phyloP scores from a whole-genome alignment of 2,888 invertebrate genomes.

The Pandemis corylana region DNA sequence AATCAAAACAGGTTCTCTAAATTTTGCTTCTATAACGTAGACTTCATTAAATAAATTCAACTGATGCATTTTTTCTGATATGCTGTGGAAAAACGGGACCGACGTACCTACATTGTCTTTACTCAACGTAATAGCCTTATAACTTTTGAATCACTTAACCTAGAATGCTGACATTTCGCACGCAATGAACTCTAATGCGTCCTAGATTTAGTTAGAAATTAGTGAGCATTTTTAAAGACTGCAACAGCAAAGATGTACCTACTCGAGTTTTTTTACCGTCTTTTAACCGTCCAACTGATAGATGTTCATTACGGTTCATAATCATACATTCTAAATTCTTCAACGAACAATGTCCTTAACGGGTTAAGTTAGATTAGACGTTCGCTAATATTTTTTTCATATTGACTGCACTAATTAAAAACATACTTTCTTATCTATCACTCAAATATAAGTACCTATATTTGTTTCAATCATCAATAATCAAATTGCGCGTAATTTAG shows the following conservation, averaged over 20 bases:
- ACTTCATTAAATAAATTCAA: slow-evolving; percentile 46
- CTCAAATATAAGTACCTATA: too few relatives aligned
- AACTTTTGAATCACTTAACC: slow-evolving; percentile 42
- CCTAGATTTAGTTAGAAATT: slow-evolving; percentile 36
- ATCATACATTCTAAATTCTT: slow-evolving; percentile 2
- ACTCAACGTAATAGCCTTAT: slow-evolving; percentile 37
- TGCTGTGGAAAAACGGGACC: slow-evolving; percentile 24
- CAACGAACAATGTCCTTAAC: background rate
- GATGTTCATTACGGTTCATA: slow-evolving; percentile 2
- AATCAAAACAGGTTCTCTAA: slow-evolving; percentile 68
- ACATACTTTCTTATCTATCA: background rate
- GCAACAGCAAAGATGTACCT: slow-evolving; percentile 10
- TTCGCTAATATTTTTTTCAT: background rate
- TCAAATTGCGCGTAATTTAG: too few relatives aligned
- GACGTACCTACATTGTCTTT: slow-evolving; percentile 33
- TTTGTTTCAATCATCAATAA: too few relatives aligned
- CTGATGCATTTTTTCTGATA: slow-evolving; percentile 6
- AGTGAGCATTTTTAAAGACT: slow-evolving; percentile 27
- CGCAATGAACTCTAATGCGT: slow-evolving; percentile 37
- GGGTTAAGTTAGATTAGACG: background rate
- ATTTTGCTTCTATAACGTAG: slow-evolving; percentile 51
- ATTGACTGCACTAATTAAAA: background rate
- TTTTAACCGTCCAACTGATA: slow-evolving; percentile 3
- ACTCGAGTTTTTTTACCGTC: slow-evolving; percentile 2
- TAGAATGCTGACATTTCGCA: slow-evolving; percentile 38